A percentile compares a stretch with the other conserved stretches of the same genome.
Evolutionary conservation across 2,113 vertebrate genomes (phyloP).

Genomic region (Channa maculata): DNA sequence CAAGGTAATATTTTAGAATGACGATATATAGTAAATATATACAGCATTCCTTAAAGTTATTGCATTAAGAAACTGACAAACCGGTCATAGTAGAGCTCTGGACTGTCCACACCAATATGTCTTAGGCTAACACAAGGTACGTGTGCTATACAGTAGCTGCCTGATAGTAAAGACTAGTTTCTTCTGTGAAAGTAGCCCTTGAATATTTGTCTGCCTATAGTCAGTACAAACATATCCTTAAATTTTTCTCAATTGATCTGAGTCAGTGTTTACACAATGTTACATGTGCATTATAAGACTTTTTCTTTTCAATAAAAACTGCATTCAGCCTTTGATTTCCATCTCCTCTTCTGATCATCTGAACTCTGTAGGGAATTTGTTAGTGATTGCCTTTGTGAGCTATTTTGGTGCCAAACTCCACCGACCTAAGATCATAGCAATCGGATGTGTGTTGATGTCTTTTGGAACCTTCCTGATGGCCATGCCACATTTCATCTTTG

Average conservation of each 20-base stretch:
- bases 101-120: background rate
- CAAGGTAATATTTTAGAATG: too few relatives aligned
- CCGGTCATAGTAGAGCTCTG: background rate
- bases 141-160: background rate
- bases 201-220: background rate
- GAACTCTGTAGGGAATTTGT: slow-evolving; percentile 88
- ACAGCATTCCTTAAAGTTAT: background rate
- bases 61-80: background rate
- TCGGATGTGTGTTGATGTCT: slow-evolving; percentile 92
- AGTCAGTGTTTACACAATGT: background rate
- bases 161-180: background rate
- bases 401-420: slow-evolving; percentile 96
- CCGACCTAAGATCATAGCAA: slow-evolving; percentile 92
- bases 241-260: background rate
- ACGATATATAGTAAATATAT: too few relatives aligned
- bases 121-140: background rate
- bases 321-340: background rate
- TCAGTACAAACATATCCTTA: background rate
- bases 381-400: slow-evolving; percentile 94
- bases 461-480: slow-evolving; percentile 92
- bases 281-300: too few relatives aligned
- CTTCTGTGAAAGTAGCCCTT: background rate
- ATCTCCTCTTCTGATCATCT: slow-evolving; percentile 18
- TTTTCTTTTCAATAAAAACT: background rate
- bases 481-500: slow-evolving; percentile 93